A percentile compares a stretch with the other conserved stretches of the same genome.
phyloP scores from a whole-genome alignment of 1,140 invertebrate species.

The Drosophila chauvacae region DNA sequence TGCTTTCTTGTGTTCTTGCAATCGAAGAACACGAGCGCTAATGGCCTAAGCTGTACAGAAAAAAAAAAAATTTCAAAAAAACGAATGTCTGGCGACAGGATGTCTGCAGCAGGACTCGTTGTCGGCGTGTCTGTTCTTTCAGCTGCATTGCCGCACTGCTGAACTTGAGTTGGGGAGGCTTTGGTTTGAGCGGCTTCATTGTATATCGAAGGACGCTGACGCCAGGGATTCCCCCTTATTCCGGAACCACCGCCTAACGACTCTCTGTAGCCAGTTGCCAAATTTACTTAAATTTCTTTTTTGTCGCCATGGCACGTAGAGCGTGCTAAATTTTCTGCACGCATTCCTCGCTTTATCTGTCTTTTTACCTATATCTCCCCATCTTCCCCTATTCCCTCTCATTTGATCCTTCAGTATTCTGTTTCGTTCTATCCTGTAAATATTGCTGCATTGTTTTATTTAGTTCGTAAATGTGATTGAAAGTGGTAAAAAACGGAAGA shows the following conservation, averaged over 20 bases:
- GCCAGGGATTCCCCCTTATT: conserved; percentile 39
- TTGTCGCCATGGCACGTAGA: conserved; percentile 69
- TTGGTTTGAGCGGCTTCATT: conserved; percentile 27
- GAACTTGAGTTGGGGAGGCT: conserved; percentile 44
- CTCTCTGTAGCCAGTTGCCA: conserved; percentile 74
- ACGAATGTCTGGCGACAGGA: conserved; percentile 41
- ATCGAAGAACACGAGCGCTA: conserved; percentile 43
- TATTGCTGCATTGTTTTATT: not conserved
- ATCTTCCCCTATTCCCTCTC: not conserved
- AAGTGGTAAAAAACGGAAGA: not conserved
- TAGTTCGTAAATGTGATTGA: not conserved
- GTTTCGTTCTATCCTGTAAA: conserved; percentile 18
- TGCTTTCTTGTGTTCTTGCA: conserved; percentile 43
- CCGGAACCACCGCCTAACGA: conserved; percentile 22
- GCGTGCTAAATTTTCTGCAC: conserved; percentile 78
- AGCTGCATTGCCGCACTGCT: conserved; percentile 74
- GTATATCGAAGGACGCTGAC: conserved; percentile 37
- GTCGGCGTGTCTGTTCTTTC: conserved; percentile 47
- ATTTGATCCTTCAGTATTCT: not conserved
- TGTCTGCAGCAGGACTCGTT: conserved; percentile 36
- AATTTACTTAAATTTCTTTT: conserved; percentile 82
- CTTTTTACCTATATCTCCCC: not conserved
- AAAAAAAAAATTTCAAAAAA: conserved; percentile 8
- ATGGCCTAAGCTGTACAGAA: conserved; percentile 44
- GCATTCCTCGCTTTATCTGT: conserved; percentile 57